A percentile compares a stretch with the other conserved stretches of the same genome.
Evolutionary conservation across 1,140 invertebrate species (phyloP).

Genomic region (Physella acuta): DNA sequence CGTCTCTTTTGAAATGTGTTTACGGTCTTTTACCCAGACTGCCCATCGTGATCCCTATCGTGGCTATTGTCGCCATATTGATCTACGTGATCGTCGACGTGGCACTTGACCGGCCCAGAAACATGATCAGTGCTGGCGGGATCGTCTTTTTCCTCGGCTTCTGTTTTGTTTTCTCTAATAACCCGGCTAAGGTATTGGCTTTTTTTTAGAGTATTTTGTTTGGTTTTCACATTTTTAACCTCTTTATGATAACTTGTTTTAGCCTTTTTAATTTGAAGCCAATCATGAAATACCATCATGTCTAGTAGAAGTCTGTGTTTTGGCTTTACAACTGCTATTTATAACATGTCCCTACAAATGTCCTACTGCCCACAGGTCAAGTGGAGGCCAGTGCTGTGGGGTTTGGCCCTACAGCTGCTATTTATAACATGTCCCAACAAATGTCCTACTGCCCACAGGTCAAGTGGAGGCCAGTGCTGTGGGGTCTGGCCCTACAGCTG

Average conservation of each 20-base stretch:
- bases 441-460: constrained; percentile 48
- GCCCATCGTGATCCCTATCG: constrained; percentile 28
- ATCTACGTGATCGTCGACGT: constrained; percentile 47
- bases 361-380: no score
- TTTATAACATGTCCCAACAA: no score
- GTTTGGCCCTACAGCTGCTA: no score
- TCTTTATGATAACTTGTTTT: background rate
- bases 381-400: no score
- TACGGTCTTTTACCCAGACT: no score
- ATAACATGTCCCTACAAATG: no score
- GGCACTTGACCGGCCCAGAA: constrained; percentile 38
- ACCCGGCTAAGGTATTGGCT: constrained; percentile 50
- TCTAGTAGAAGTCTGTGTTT: no score
- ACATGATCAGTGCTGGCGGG: constrained; percentile 48
- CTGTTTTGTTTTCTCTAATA: constrained; percentile 48
- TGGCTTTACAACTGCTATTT: no score
- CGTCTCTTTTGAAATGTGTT: no score
- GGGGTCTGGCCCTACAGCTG: constrained; percentile 84
- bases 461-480: constrained; percentile 59
- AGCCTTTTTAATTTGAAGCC: no score
- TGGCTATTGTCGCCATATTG: constrained; percentile 32
- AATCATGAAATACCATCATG: no score
- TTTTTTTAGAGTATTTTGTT: no score
- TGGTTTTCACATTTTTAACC: constrained; percentile 1
- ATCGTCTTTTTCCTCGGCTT: constrained; percentile 43